Evolutionary conservation across 2,797 vertebrate genomes (phyloP).

Genomic region (Cercopithecus petaurista): DNA sequence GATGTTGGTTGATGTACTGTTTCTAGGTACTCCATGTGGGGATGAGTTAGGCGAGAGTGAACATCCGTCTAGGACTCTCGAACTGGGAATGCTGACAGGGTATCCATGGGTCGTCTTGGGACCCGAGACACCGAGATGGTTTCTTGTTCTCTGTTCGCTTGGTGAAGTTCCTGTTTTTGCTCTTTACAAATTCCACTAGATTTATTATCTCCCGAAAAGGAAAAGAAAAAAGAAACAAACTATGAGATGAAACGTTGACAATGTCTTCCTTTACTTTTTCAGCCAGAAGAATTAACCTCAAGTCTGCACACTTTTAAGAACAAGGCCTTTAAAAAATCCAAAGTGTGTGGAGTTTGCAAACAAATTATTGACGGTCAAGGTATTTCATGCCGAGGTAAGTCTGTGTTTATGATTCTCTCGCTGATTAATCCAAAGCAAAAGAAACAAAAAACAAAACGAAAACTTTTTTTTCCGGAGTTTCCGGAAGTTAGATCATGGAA

Average conservation of each 20-base stretch:
- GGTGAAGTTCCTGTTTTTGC: background rate
- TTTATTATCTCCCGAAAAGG: slow-evolving; percentile 12
- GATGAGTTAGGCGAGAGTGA: rapidly evolving
- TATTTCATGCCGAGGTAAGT: slow-evolving; percentile 82
- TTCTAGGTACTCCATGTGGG: rapidly evolving
- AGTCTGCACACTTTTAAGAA: slow-evolving; percentile 83
- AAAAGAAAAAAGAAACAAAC: background rate
- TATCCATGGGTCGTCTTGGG: rapidly evolving
- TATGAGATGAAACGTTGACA: background rate
- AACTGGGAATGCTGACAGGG: rapidly evolving
- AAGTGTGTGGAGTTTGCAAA: slow-evolving; percentile 80
- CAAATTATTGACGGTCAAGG: slow-evolving; percentile 78
- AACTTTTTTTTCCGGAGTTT: slow-evolving; percentile 26
- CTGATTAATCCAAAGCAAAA: background rate
- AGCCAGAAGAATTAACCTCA: slow-evolving; percentile 79
- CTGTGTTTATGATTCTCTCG: background rate
- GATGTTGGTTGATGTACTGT: rapidly evolving
- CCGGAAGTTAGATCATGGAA: slow-evolving; percentile 39
- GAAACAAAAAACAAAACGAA: background rate
- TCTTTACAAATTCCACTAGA: background rate
- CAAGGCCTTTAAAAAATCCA: slow-evolving; percentile 83
- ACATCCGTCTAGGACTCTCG: background rate
- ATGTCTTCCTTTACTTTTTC: slow-evolving; percentile 62
- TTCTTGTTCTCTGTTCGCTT: background rate
- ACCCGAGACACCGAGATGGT: background rate